Evolutionary conservation across 2,113 vertebrate genomes (phyloP).

Genomic region (Panurus biarmicus): DNA sequence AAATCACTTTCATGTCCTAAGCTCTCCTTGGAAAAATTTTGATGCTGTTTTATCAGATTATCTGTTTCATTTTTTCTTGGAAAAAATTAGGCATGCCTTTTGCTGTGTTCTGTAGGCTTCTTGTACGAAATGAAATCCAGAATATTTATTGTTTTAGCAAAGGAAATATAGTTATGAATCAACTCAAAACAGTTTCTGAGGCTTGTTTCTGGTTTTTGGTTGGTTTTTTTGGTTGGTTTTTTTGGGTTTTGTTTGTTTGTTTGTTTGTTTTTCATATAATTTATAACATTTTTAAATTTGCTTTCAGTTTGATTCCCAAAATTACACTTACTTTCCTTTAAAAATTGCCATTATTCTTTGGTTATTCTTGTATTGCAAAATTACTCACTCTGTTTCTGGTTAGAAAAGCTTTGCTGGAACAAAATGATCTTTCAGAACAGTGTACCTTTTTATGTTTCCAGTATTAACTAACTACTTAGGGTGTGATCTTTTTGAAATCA

Average conservation of each 20-base stretch:
- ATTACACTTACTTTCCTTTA: not conserved
- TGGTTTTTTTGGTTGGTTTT: not conserved
- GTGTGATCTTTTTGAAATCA: slow-evolving; percentile 51
- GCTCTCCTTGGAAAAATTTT: not conserved
- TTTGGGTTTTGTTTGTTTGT: too few species aligned
- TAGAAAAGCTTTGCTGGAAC: slow-evolving; percentile 28
- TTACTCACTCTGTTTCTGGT: not conserved
- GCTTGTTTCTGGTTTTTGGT: not conserved
- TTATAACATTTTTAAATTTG: not conserved
- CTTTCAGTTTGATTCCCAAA: not conserved
- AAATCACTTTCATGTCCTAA: not conserved
- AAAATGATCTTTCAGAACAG: slow-evolving; percentile 32
- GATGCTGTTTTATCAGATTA: not conserved
- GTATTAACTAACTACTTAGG: slow-evolving; percentile 16
- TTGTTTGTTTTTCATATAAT: not conserved
- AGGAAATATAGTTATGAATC: not conserved
- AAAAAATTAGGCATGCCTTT: slow-evolving; percentile 1
- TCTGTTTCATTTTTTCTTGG: not conserved
- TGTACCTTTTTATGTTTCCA: slow-evolving; percentile 27
- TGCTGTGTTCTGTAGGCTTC: not conserved
- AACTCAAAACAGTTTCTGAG: not conserved
- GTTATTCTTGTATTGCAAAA: not conserved
- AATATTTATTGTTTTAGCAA: not conserved
- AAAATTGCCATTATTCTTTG: not conserved
- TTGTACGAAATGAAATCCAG: not conserved